A percentile compares a stretch with the other conserved stretches of the same genome.
phyloP scores from a whole-genome alignment of 1,140 invertebrate species.

The Platorchestia sp. region DNA sequence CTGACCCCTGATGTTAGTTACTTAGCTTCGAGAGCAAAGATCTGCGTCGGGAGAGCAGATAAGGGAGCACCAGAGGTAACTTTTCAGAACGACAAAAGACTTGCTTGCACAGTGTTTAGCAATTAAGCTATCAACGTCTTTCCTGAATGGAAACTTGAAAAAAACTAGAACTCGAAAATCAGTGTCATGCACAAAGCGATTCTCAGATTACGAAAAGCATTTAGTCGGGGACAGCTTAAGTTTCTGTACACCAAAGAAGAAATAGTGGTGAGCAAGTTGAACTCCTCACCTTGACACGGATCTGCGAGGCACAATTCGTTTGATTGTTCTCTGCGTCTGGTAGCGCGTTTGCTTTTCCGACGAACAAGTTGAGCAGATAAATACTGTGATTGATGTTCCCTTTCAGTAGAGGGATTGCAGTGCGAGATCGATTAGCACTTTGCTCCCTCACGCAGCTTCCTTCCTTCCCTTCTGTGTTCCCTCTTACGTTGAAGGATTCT shows the following conservation, averaged over 20 bases:
- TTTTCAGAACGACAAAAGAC: background rate
- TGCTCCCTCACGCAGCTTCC: background rate
- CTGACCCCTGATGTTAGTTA: background rate
- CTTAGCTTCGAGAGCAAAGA: background rate
- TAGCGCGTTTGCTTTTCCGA: background rate
- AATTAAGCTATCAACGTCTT: background rate
- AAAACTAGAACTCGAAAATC: background rate
- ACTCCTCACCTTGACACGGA: background rate
- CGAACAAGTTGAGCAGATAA: conserved; percentile 27
- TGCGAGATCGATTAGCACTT: background rate
- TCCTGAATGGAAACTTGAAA: background rate
- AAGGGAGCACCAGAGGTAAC: background rate
- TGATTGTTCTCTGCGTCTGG: background rate
- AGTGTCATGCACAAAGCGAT: background rate
- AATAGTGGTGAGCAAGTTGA: background rate
- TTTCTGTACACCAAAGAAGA: background rate
- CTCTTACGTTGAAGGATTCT: background rate
- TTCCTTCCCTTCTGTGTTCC: background rate
- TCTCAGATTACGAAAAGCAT: background rate
- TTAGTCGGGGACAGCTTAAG: background rate
- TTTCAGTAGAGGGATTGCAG: background rate
- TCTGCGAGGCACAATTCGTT: background rate
- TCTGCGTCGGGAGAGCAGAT: too few relatives aligned
- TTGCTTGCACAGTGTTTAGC: background rate
- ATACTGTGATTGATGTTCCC: conserved; percentile 21